Percentiles rank a stretch among this genome's conserved stretches.
Conservation (phyloP, 2,113 vertebrate species). For the Silurus glanis region DNA sequence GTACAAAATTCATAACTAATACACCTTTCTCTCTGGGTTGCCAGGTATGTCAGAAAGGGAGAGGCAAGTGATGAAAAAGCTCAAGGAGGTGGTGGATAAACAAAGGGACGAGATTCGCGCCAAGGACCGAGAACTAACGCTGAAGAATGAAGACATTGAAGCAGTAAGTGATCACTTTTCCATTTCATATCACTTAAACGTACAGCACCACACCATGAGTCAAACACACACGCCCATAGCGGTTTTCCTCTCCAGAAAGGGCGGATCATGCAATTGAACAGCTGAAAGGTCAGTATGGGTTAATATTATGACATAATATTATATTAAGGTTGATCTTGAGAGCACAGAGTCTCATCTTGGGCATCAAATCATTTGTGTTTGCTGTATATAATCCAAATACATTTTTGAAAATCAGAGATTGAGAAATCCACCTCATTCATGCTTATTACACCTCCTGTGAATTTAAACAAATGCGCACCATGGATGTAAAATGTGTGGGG, state of each 20-base stretch:
- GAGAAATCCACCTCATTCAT: not conserved
- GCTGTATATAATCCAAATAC: not conserved
- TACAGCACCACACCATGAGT: not conserved
- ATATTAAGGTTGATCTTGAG: not conserved
- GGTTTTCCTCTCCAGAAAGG: not conserved
- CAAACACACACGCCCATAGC: not conserved
- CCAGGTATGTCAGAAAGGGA: constrained; percentile 95
- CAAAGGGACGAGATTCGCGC: constrained; percentile 97
- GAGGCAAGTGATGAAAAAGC: constrained; percentile 96
- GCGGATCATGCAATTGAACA: not conserved
- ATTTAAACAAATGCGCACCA: not conserved
- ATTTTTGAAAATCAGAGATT: not conserved
- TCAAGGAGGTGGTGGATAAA: constrained; percentile 97
- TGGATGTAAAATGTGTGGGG: not conserved
- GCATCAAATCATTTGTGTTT: not conserved
- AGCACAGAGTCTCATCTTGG: not conserved
- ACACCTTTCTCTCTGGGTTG: not conserved
- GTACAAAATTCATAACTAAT: not conserved
- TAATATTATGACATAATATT: not conserved
- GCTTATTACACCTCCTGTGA: not conserved
- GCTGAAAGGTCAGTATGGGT: not conserved
- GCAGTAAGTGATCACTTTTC: constrained; percentile 76
- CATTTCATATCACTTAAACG: not conserved
- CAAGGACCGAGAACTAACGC: constrained; percentile 89
- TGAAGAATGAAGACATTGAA: constrained; percentile 93